Evolutionary conservation across 2,113 vertebrate genomes (phyloP), one percentile per base, ranked within the genome.

Genomic region (Plecotus auritus): DNA sequence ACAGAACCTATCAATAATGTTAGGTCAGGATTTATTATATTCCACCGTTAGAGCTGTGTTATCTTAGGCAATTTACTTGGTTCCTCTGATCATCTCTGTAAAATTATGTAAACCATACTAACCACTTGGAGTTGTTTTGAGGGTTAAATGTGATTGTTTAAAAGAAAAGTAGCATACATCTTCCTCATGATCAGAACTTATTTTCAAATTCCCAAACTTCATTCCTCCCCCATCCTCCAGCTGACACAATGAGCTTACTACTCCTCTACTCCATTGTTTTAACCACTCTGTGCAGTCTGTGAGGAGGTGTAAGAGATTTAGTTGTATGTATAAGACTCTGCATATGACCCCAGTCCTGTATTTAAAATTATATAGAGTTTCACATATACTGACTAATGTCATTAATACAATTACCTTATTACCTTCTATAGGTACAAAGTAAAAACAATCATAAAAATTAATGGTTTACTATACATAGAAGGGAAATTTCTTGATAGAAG

Each of bases 71-170:
- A 90, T 88, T 91, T 96, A 74, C 18, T 73, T 90, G 59, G 76
- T 90, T 94, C 90, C 93, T 96, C 81, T 87, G 45, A 51, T 90
- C 30, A 20, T 77, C 28, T 86, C 61, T 85, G 12, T 73, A 85
- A 90, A 88, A 67, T 90, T n/a, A 92, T 77, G 12, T 72, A 56
- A 42, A 84, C 72, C 37, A 70, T 61, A 81, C 84, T 87, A 26
- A 81, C 18, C 72, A 35, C n/a, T 40, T 80, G 10, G 20, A 91
- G 5, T 54, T 92, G 23, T 77, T 95, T 85, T 85, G 20, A 90
- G n/a, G 80, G 18, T 45, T 84, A 87, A 85, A 76, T 32, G 30
- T 59, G 67, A 81, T 45, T 73, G 1, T 87, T 93, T 84, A 84
- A 35, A 49, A 81, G 32, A 78, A 89, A 89, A 80, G 59, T 40